Evolutionary conservation across 2,797 vertebrate genomes (phyloP), one percentile per base, ranked within the genome.

Genomic region (Rhinoraja longicauda): DNA sequence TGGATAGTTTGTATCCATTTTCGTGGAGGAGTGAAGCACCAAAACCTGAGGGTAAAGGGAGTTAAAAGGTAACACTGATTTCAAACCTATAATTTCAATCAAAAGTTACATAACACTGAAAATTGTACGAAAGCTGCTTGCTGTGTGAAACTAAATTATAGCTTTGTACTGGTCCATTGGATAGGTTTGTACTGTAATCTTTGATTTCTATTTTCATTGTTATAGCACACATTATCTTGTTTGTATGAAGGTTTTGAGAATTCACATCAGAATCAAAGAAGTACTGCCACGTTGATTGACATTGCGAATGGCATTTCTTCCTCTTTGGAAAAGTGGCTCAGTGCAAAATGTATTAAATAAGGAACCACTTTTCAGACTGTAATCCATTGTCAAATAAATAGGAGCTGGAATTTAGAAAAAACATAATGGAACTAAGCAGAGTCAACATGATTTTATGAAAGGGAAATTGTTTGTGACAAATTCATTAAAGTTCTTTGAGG

Each of bases 41-140:
- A 21, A 36, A 9, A 6, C 19, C 24, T 1, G 17, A n/a, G 64
- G 57, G 4, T 62, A 67, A 67, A 67, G 1, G 84, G 9, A 67
- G 6, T 5, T n/a, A 10, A 1, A 88, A 82, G 86, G 8, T 62
- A 39, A 88, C 17, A 67, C 19, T 64, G 29, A 88, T 88, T 67
- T 67, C 17, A 88, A 88, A n/a, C 36, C 84, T 36, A 32, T 88
- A 67, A 88, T 36, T 88, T 88, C 15, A 88, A 32, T 88, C 62
- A 32, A 64, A 88, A 88, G 67, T 88, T 53, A 64, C n/a, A 88
- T 88, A 17, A 0, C 32, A 15, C 64, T 59, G 84, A 88, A 36
- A 36, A 32, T 19, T 29, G 67, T 88, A 32, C 17, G 64, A 8
- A 32, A 32, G 59, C 15, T 64, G n/a, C 36, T 88, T 88, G 59